A percentile compares a stretch with the other conserved stretches of the same genome.
Conservation (phyloP, 2,113 vertebrate species). For the Campylomormyrus tamandua region DNA sequence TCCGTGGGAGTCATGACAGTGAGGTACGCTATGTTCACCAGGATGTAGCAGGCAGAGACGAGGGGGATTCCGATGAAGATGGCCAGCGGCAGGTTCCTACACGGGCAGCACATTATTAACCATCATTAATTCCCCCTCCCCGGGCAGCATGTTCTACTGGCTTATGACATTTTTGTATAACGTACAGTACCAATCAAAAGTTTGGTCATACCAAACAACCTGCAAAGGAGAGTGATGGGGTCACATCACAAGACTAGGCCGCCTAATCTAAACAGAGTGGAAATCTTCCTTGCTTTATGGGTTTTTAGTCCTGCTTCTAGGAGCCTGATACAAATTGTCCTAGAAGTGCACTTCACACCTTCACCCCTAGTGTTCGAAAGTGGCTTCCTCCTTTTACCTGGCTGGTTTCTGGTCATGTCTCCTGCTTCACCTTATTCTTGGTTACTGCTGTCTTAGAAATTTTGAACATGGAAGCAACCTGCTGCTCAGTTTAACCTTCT, state of each 20-base stretch:
- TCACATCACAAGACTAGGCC: background rate
- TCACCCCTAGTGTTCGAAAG: too few relatives aligned
- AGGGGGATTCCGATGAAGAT: slow-evolving; percentile 86
- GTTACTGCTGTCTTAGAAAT: too few relatives aligned
- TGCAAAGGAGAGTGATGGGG: background rate
- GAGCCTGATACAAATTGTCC: too few relatives aligned
- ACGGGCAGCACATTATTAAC: background rate
- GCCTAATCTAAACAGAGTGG: background rate
- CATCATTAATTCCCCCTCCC: background rate
- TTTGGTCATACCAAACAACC: background rate
- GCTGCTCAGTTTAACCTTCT: too few relatives aligned
- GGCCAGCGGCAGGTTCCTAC: slow-evolving; percentile 77
- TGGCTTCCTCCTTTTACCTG: too few relatives aligned
- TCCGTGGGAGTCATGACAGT: slow-evolving; percentile 78
- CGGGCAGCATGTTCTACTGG: background rate
- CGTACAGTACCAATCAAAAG: background rate
- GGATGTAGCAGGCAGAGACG: slow-evolving; percentile 78
- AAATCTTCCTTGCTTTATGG: background rate
- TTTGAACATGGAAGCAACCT: too few relatives aligned
- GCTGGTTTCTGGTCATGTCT: too few relatives aligned
- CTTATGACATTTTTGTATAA: background rate
- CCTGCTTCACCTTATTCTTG: too few relatives aligned
- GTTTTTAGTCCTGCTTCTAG: too few relatives aligned
- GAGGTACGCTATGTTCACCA: slow-evolving; percentile 90
- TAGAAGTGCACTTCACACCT: too few relatives aligned